phyloP scores from a whole-genome alignment of 2,888 invertebrate genomes.

The Lycaena phlaeas region DNA sequence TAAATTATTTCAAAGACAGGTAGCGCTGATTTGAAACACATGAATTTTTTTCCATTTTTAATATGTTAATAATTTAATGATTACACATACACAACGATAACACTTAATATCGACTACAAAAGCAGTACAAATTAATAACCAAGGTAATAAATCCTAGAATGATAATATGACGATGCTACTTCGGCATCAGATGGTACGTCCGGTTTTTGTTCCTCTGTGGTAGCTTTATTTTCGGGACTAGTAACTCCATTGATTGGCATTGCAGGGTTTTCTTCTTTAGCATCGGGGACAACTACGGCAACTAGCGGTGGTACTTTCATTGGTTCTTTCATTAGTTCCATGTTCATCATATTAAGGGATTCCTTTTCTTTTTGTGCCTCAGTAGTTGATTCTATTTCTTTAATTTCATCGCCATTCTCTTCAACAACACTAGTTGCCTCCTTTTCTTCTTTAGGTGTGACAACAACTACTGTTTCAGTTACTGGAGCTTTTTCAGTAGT shows the following conservation, averaged over 20 bases:
- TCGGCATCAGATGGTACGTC: conserved; percentile 42
- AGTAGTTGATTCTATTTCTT: neutral
- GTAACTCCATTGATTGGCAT: conserved; percentile 4
- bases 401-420: conserved; percentile 9
- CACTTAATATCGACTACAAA: too few relatives aligned
- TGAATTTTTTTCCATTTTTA: neutral
- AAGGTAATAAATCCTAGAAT: conserved; percentile 49
- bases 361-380: neutral
- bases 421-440: conserved; percentile 9
- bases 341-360: neutral
- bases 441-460: neutral
- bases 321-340: neutral
- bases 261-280: conserved; percentile 14
- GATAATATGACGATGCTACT: conserved; percentile 55
- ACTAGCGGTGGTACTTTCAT: neutral
- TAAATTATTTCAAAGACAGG: neutral
- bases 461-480: conserved; percentile 16
- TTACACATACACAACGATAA: neutral
- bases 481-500: conserved; percentile 22
- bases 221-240: conserved; percentile 16
- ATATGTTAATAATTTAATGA: neutral
- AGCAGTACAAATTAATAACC: conserved; percentile 25
- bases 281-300: neutral
- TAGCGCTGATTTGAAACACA: neutral
- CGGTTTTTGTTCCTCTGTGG: too few relatives aligned